Evolutionary conservation across 2,797 vertebrate species (phyloP).

Genomic region (Morus bassanus): DNA sequence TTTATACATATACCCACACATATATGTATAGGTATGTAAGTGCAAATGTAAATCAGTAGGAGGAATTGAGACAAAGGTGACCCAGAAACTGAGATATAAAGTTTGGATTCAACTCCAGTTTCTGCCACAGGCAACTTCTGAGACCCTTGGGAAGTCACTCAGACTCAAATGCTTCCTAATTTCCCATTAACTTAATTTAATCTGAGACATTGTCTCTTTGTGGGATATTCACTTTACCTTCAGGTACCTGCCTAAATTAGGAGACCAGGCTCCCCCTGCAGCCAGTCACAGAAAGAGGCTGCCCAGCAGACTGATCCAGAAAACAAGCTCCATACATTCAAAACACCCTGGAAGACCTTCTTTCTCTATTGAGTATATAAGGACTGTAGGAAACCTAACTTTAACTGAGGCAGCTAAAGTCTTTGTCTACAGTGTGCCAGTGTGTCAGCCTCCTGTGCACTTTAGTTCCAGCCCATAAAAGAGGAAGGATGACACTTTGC

Average conservation of each 20-base stretch:
- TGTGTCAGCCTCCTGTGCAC: background rate
- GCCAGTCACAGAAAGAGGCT: background rate
- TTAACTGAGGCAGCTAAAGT: background rate
- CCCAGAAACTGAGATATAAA: background rate
- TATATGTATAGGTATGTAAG: fast-evolving
- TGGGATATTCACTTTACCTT: background rate
- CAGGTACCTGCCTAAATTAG: background rate
- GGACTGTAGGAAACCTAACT: background rate
- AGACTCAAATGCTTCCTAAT: background rate
- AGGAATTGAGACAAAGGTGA: background rate
- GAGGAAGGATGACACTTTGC: fast-evolving
- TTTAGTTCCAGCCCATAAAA: background rate
- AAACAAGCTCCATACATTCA: background rate
- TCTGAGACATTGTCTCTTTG: background rate
- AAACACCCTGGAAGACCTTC: background rate
- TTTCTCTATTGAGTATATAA: background rate
- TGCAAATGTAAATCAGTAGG: background rate
- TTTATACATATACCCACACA: background rate
- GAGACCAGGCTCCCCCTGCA: background rate
- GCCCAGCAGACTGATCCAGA: background rate
- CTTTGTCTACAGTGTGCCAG: background rate
- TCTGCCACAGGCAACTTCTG: background rate
- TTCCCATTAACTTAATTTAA: background rate
- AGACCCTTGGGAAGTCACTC: background rate
- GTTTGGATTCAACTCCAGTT: background rate